These are phyloP conservation scores for Torymus aiolomorphi DNA, from an alignment of 2,888 invertebrate species.

Conservation along the genomic window DNA sequence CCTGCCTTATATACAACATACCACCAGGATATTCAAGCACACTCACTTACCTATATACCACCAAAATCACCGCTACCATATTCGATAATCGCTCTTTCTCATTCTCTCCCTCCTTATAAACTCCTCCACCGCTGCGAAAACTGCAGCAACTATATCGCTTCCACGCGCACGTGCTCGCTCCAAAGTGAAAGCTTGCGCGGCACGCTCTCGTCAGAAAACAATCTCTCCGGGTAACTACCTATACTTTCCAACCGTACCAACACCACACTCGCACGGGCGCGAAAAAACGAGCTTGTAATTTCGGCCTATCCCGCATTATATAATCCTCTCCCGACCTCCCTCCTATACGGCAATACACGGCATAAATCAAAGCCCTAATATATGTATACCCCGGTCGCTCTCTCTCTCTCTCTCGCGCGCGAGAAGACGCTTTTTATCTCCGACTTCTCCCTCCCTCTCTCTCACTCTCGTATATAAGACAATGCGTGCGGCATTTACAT, in stretches of 20 bases:
- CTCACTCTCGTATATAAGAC: conserved; percentile 35
- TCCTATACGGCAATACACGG: conserved; percentile 69
- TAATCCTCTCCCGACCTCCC: neutral
- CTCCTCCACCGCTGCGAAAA: too few species aligned
- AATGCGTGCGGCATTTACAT: conserved; percentile 53
- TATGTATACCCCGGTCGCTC: conserved; percentile 62
- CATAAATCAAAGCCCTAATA: conserved; percentile 75
- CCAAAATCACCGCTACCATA: too few species aligned
- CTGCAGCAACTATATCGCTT: too few species aligned
- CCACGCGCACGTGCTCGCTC: neutral
- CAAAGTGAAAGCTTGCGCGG: conserved; percentile 27
- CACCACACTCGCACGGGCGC: neutral
- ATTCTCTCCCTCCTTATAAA: too few species aligned
- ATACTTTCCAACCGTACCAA: too few species aligned
- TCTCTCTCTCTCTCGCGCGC: conserved; percentile 16
- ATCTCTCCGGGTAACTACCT: neutral
- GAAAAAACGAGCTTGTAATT: conserved; percentile 41
- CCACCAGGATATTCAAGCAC: too few species aligned
- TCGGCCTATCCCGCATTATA: conserved; percentile 28
- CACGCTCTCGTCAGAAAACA: conserved; percentile 36
- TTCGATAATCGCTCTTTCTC: too few species aligned
- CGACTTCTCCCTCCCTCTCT: neutral
- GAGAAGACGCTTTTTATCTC: conserved; percentile 43
- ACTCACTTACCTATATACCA: too few species aligned
- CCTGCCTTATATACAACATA: too few species aligned